Percentiles rank a stretch among this genome's conserved stretches.
Conservation (phyloP, 2,797 vertebrate species). For the Delichon dasypus region DNA sequence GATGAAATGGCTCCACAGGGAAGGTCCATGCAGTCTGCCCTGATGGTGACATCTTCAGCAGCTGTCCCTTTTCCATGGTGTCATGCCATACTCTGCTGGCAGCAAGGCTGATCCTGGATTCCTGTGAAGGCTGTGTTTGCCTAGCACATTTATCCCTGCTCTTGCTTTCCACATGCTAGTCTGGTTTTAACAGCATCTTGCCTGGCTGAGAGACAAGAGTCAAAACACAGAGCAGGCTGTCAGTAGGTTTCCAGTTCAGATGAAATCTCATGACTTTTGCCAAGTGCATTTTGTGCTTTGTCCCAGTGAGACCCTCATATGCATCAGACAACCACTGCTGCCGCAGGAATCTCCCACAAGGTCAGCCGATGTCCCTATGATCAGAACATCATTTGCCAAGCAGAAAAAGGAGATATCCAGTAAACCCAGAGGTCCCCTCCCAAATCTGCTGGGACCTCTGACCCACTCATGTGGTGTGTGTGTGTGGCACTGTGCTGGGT, state of each 20-base stretch:
- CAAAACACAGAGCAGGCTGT: not conserved
- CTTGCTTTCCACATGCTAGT: not conserved
- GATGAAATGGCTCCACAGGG: not conserved
- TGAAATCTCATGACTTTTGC: conserved; percentile 1
- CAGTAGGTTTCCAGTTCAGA: not conserved
- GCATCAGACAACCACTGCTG: not conserved
- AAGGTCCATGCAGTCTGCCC: not conserved
- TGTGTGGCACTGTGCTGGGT: not conserved
- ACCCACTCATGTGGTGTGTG: fast-evolving
- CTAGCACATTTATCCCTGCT: not conserved
- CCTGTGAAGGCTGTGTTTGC: not conserved
- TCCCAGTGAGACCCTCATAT: not conserved
- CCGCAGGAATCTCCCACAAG: fast-evolving
- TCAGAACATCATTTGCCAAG: not conserved
- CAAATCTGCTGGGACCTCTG: not conserved
- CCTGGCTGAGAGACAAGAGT: not conserved
- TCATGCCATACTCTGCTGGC: not conserved
- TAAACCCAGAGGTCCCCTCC: not conserved
- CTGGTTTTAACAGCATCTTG: not conserved
- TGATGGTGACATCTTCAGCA: not conserved
- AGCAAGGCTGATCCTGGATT: not conserved
- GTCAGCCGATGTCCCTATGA: fast-evolving
- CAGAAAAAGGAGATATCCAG: not conserved
- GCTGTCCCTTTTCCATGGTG: not conserved
- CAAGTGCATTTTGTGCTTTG: not conserved